Base-by-base conservation (phyloP, 2,113 vertebrate genomes). In the Baryphthengus martii region DNA sequence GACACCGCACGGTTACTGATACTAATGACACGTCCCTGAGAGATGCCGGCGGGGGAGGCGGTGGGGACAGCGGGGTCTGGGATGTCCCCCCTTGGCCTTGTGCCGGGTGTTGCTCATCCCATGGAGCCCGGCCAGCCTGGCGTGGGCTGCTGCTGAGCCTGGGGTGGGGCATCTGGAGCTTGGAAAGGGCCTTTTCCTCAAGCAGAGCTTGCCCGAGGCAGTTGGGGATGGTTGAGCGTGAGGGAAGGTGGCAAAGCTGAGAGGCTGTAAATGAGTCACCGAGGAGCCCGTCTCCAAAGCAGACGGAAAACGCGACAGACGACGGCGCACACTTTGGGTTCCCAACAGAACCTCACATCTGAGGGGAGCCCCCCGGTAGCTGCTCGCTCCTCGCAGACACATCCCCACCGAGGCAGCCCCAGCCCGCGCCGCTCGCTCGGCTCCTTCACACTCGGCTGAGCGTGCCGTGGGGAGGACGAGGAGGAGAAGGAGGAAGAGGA, bases 271-370 rank as follows among this genome's bases (percentile, higher is more conserved):
- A 4, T 33, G 6, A 40, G 18, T 58, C 58, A 33, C 33, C 17
- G 4, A 23, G 42, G 29, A 81, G 14, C 1, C 47, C 8, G 1
- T 9, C 71, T 39, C 72, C 72, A 42, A 80, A 72, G 35, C 67
- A 20, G 49, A 13, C 1, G 20, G 40, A 29, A 80, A 75, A 91
- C 3, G 29, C 1, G 4, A 16, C 0, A 23, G 63, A 10, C 4
- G 3, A 3, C 0, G 12, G 12, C 0, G 0, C 28, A 23, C 1
- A 0, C 10, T 31, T n/a, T 3, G 9, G 21, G 31, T 71, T 80
- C 68, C 24, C 8, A 35, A 33, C 42, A 24, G n/a, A 76, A 35
- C 6, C 29, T 31, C 45, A 12, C 31, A 28, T 62, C 17, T 77
- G 37, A 40, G 59, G 49, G 58, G 23, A 7, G 5, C 42, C 58